Evolutionary conservation across 2,797 vertebrate genomes (phyloP).

Genomic region (Champsocephalus esox): DNA sequence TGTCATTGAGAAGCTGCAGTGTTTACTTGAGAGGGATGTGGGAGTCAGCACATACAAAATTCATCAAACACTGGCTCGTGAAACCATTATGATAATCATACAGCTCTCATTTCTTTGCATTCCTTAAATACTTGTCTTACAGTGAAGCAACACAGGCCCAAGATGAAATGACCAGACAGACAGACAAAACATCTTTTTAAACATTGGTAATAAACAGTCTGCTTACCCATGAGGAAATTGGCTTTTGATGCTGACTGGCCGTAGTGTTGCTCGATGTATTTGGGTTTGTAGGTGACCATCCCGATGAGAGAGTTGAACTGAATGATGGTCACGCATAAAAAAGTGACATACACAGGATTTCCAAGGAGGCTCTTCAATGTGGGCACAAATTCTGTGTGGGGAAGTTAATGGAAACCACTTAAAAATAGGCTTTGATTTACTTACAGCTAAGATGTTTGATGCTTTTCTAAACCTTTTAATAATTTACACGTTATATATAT

Average conservation of each 20-base stretch:
- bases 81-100: conserved; percentile 50
- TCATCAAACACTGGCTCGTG: conserved; percentile 53
- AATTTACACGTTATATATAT: background rate
- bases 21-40: conserved; percentile 33
- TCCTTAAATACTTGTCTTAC: conserved; percentile 18
- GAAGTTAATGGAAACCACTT: conserved; percentile 33
- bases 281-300: conserved; percentile 97
- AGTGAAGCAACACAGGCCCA: conserved; percentile 14
- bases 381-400: conserved; percentile 90
- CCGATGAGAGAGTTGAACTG: conserved; percentile 96
- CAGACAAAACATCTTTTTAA: background rate
- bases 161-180: conserved; percentile 10
- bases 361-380: conserved; percentile 90
- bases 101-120: conserved; percentile 49
- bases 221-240: conserved; percentile 95
- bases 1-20: conserved; percentile 29
- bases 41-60: conserved; percentile 48
- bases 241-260: conserved; percentile 92
- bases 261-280: conserved; percentile 97
- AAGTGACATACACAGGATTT: conserved; percentile 91
- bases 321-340: conserved; percentile 91
- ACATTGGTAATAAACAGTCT: conserved; percentile 7
- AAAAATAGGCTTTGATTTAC: background rate
- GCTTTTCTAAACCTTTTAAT: background rate
- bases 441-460: background rate